Base-by-base conservation (phyloP, 1,140 invertebrate genomes). In the Zaprionus africanus region DNA sequence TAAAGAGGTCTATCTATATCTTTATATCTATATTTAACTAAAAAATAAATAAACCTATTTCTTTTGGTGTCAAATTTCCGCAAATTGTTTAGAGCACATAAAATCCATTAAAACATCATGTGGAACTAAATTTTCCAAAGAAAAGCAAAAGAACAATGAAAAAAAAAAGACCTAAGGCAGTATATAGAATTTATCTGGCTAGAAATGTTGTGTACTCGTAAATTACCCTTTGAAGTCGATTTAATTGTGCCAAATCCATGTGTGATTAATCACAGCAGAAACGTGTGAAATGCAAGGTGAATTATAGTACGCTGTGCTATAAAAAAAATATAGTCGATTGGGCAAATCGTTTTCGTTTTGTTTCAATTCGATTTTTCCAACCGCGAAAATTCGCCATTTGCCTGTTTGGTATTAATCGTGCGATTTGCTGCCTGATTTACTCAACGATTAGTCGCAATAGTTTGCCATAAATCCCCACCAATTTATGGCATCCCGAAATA, bases 391-490 rank as follows among this genome's bases (percentile, higher is more conserved):
- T 46, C n/a, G 5, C 7, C 4, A 13, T 22, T 58, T 60, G 17
- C 15, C 36, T 34, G 31, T 69, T 75, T 38, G 12, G 46, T 65
- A 69, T 66, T 64, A 53, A 65, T 49, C 36, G 24, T 19, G 46
- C 54, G 13, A 60, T 82, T 82, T 66, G 74, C 31, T 53, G 69
- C 28, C 73, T 57, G 80, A 86, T 87, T 82, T 78, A 79, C 63
- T 77, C 57, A 61, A 59, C 36, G 82, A 79, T 86, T 82, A 87
- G 83, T 82, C 80, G 69, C 79, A 71, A 78, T 75, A 79, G 83
- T 77, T 75, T 76, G 46, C 68, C 49, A 72, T 76, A 72, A 76
- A 66, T 76, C 62, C n/a, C 26, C 31, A 22, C 28, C 62, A 57
- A 76, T 72, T 76, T 72, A 72, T 76, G 36, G 61, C 43, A 36